Conservation (phyloP, 2,888 invertebrate species). For the Piscicola geometra region DNA sequence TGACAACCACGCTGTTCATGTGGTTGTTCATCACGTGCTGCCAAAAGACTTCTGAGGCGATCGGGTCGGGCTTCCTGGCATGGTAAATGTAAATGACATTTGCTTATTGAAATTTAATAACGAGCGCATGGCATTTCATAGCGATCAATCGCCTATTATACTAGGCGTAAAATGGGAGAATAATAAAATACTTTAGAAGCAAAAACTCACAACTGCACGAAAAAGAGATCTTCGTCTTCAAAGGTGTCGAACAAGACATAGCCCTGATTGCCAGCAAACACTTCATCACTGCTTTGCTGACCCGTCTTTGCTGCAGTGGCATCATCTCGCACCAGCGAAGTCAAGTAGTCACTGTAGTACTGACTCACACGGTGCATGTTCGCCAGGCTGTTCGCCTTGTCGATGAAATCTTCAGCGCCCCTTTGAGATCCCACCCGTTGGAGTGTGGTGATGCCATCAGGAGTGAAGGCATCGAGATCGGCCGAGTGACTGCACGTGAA, state of each 20-base stretch:
- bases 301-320: too few relatives aligned
- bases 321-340: not conserved
- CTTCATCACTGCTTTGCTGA: too few relatives aligned
- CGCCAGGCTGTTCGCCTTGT: not conserved
- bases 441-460: too few relatives aligned
- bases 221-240: not conserved
- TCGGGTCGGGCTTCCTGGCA: not conserved
- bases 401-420: not conserved
- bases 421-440: not conserved
- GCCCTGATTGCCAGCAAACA: not conserved
- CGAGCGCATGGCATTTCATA: too few relatives aligned
- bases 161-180: too few relatives aligned
- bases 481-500: not conserved
- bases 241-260: conserved; percentile 7
- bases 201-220: not conserved
- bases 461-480: too few relatives aligned
- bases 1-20: not conserved
- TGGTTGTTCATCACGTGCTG: not conserved
- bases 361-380: not conserved
- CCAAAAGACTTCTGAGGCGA: not conserved
- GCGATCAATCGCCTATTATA: too few relatives aligned
- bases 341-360: not conserved
- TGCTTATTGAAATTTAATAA: too few relatives aligned
- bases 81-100: too few relatives aligned
- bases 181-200: not conserved